Base-by-base conservation (phyloP, 23 tunicate species). In the Styela plicata region DNA sequence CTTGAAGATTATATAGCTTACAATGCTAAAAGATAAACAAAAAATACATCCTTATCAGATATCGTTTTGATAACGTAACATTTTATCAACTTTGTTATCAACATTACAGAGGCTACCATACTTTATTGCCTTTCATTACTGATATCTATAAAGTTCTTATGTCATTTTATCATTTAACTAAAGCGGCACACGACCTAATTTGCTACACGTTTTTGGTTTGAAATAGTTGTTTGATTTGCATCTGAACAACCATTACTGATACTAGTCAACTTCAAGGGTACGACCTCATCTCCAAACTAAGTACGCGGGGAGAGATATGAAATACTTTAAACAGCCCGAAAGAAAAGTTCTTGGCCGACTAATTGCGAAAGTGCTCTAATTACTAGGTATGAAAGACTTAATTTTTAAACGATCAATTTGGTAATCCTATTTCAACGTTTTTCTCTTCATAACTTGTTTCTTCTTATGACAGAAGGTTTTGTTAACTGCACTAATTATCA, bases 281-380 rank as follows among this genome's bases (percentile, higher is more conserved):
- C 57, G 13, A 44, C 57, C 57, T 44, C 57, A 44, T 44, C 57
- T 44, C 13, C 57, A 44, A 44, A 44, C 7, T 7, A 44, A 44
- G 57, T 44, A 44, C 57, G 13, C 7, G 13, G 57, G 10, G 57
- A 44, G 57, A 7, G 57, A 44, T 44, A 44, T 7, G 7, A 44
- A 7, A 44, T 44, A 44, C 57, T 44, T 44, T 44, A 5, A 44
- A 44, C 57, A 13, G 57, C 57, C 57, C 57, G 13, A 44, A 44
- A 44, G 57, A 44, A n/a, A 44, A 44, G 57, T 44, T 44, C 31
- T 67, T 67, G 31, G 31, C 22, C 2, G 71, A 67, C 71, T 67
- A 67, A 67, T 67, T 67, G 31, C 71, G 31, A 67, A 67, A 67
- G 31, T 29, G 71, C 71, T 67, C 71, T 67, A 67, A 67, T 67